phyloP scores from a whole-genome alignment of 2,113 vertebrate species.

The Macrotis lagotis region DNA sequence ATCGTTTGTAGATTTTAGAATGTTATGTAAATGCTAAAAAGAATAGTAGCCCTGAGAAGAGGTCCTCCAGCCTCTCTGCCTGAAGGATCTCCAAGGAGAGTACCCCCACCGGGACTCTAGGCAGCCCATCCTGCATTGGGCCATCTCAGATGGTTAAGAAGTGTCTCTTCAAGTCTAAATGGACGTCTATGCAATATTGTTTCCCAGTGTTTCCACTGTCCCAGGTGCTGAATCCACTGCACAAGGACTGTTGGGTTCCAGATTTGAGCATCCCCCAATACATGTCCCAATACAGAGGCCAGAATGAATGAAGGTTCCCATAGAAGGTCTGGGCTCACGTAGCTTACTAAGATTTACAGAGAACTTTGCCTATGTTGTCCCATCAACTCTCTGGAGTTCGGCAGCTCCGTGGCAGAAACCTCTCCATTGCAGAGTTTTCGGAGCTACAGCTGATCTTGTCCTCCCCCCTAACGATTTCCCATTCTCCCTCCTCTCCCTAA shows the following conservation, averaged over 20 bases:
- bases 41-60: background rate
- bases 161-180: no score
- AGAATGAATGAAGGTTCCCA: background rate
- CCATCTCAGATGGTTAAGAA: no score
- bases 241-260: no score
- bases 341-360: background rate
- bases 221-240: no score
- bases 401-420: background rate
- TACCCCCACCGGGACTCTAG: background rate
- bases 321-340: background rate
- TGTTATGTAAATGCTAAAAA: background rate
- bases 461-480: background rate
- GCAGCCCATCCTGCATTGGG: no score
- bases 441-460: background rate
- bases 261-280: background rate
- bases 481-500: background rate
- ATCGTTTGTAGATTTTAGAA: background rate
- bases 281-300: background rate
- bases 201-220: no score
- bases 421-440: background rate
- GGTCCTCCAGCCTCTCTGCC: background rate
- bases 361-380: background rate
- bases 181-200: no score
- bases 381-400: background rate
- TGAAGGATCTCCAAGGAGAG: no score